Percentiles rank a stretch among this genome's conserved stretches.
Conservation (phyloP, 2,888 invertebrate species). For the Leptopilina myrica region DNA sequence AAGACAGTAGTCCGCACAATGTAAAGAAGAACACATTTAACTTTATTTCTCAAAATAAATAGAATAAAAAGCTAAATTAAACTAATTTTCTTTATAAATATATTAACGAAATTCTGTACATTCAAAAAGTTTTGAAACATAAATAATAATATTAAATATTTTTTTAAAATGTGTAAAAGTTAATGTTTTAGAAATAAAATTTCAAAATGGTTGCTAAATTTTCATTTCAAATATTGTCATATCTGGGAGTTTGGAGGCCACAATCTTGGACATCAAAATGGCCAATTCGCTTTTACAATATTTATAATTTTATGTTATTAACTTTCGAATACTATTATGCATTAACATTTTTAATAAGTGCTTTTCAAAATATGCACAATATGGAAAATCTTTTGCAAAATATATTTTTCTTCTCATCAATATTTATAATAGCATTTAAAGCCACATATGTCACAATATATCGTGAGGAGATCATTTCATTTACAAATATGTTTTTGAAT, state of each 20-base stretch:
- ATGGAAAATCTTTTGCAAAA: neutral
- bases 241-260: neutral
- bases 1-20: neutral
- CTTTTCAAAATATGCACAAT: neutral
- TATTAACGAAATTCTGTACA: neutral
- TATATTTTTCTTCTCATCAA: neutral
- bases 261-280: neutral
- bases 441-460: neutral
- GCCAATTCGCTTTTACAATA: neutral
- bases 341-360: neutral
- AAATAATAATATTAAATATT: too few relatives aligned
- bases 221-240: constrained; percentile 6
- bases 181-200: neutral
- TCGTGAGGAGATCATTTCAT: neutral
- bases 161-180: neutral
- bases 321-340: neutral
- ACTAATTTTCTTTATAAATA: neutral
- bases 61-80: too few relatives aligned
- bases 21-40: constrained; percentile 1
- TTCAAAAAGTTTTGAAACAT: too few relatives aligned
- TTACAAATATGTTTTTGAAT: constrained; percentile 1
- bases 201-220: neutral
- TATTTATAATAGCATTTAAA: neutral
- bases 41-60: too few relatives aligned
- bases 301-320: neutral